Base-by-base conservation (phyloP, 1,140 invertebrate species). In the Sycophaga agraensis region DNA sequence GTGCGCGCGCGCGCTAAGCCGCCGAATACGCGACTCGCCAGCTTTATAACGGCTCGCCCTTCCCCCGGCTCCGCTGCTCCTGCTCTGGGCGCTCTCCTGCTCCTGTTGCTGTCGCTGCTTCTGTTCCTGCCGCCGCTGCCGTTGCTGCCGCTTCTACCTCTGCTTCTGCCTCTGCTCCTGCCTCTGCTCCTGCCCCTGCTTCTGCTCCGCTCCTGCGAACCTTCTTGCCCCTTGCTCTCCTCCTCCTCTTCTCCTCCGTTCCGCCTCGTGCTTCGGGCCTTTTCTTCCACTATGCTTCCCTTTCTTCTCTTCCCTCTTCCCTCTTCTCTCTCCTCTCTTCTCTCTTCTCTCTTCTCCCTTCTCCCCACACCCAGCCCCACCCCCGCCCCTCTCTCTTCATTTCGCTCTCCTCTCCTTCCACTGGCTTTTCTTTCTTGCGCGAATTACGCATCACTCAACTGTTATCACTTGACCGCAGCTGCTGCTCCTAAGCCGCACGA, bases 11-110 rank as follows among this genome's bases (percentile, higher is more conserved):
- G 50, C 60, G 45, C 31, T 75, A 76, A 79, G 73, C 71, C 71
- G 71, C 71, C 68, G 65, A 74, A 75, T 73, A 70, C 72, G 70
- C 70, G 68, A 63, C 66, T 70, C 73, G 66, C 72, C 74, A 75
- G 70, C 76, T 80, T 57, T 80, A 81, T 81, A 81, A 80, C 78
- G 75, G 78, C 28, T 76, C 66, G 75, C 73, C 75, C 77, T 76
- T 71, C 75, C 72, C 75, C 70, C 67, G n/a, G n/a, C n/a, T n/a
- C n/a, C n/a, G 31, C 49, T 59, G 58, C 64, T 58, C 59, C n/a
- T n/a, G n/a, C n/a, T n/a, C n/a, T n/a, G n/a, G n/a, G n/a, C n/a
- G n/a, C n/a, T n/a, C 70, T 59, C 49, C 59, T n/a, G 4, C 28
- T 11, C 11, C 28, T 11, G 11, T 11, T 11, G 5, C 64, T 21